Base-by-base conservation (phyloP, 2,888 invertebrate species). In the Acleris cristana region DNA sequence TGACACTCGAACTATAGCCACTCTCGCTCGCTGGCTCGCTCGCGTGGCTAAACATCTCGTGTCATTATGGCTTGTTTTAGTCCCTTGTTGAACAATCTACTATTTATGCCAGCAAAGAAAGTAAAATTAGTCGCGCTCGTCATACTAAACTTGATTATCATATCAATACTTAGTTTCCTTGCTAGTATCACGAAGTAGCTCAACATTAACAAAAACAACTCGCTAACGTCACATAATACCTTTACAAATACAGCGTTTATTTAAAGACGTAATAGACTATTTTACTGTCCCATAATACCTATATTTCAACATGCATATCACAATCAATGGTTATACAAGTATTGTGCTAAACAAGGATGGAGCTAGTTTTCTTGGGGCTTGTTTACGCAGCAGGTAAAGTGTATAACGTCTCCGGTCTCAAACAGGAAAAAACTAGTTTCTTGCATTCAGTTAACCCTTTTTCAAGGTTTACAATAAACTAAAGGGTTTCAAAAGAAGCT, bases 251-350 rank as follows among this genome's bases (percentile, higher is more conserved):
- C 6, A 45, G 14, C n/a, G 40, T 18, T 44, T 34, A 55, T 19
- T 45, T n/a, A 48, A 58, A 21, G 57, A 23, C 12, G 57, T 56
- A 21, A 19, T 21, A 44, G 44, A 3, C 21, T 26, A n/a, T 10
- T 12, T 23, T 56, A 56, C 16, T 58, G 48, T 58, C 10, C 19
- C 21, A 58, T 58, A 45, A 21, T 23, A 45, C 57, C 23, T 16
- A 26, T 30, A 30, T 58, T 48, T 21, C 57, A 57, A 26, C 57
- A 57, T 26, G 45, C 45, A 16, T 48, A 58, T 58, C 48, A 58
- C 57, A 58, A 48, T 26, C 57, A 26, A 58, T 45, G 26, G 45
- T 48, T 57, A 57, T 58, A 58, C 16, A 23, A 2, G 45, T 44
- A 55, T 40, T 16, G 48, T 45, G 45, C 23, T 44, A 48, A 44